Base-by-base conservation (phyloP, 2,113 vertebrate genomes). In the Ameiurus melas region DNA sequence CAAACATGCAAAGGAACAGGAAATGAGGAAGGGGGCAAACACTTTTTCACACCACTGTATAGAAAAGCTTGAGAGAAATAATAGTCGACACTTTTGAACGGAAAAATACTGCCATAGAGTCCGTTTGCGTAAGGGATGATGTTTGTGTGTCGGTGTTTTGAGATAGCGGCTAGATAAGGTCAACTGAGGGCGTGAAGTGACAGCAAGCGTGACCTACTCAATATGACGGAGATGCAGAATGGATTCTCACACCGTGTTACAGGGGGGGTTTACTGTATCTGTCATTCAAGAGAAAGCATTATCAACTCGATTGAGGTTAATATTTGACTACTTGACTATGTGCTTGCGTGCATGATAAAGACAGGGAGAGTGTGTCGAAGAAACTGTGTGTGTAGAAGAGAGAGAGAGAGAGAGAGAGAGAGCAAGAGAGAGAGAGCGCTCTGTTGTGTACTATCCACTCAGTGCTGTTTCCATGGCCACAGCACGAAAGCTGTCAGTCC, bases 111-210 rank as follows among this genome's bases (percentile, higher is more conserved):
- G 75, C 12, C 25, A 43, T 10, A 5, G n/a, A 17, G 47, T 30
- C 57, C 7, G 57, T 79, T 20, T 81, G 53, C 1, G 9, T 58
- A 81, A 81, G 53, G 16, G 30, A 81, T 58, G 51, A 47, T 79
- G n/a, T n/a, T n/a, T n/a, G 47, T 55, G 51, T 79, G 51, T 81
- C 7, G 20, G 53, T 81, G n/a, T 19, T n/a, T 33, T 4, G 51
- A 57, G 17, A 57, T 1, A 60, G 85, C 71, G 84, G 51, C 51
- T 82, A 57, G 64, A 47, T 87, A 71, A 62, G 70, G 89, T 90
- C 91, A 92, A 90, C 86, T 92, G 89, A 88, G 91, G 84, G 80
- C 90, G 90, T 91, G 77, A 33, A 78, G 22, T 53, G 75, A 78
- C 25, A 78, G 84, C 83, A 90, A 88, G 86, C 86, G 22, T 90